Conservation (phyloP, 53 echinoderm and acorn worm species). For the Mesocentrotus franciscanus region DNA sequence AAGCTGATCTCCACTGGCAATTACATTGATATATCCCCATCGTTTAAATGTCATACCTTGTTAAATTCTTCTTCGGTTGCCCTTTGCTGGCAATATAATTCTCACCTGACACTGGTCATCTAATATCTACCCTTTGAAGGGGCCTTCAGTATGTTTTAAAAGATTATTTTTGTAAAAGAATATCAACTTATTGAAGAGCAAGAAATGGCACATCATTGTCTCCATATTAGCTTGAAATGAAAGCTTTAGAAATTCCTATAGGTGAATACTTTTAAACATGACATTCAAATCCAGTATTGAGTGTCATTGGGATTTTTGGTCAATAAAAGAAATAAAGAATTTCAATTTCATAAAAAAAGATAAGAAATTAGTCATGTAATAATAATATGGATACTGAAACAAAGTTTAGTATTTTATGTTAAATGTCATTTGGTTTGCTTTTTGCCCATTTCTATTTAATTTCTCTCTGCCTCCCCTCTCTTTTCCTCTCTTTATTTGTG, state of each 20-base stretch:
- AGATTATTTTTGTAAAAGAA: neutral
- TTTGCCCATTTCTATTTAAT: neutral
- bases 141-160: neutral
- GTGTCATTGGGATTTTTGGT: neutral
- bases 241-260: neutral
- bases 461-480: neutral
- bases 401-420: neutral
- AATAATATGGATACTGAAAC: neutral
- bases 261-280: neutral
- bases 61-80: neutral
- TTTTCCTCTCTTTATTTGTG: neutral
- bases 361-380: neutral
- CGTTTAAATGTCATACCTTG: conserved; percentile 44
- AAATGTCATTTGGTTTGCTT: neutral
- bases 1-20: neutral
- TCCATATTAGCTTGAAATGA: neutral
- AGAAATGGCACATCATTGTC: conserved; percentile 3
- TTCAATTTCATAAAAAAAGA: neutral
- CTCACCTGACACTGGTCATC: conserved; percentile 17
- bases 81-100: conserved; percentile 9
- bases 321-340: neutral
- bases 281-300: neutral
- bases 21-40: conserved; percentile 28
- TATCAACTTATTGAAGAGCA: neutral
- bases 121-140: neutral